phyloP scores from a whole-genome alignment of 2,113 vertebrate genomes.

The Coregonus clupeaformis region DNA sequence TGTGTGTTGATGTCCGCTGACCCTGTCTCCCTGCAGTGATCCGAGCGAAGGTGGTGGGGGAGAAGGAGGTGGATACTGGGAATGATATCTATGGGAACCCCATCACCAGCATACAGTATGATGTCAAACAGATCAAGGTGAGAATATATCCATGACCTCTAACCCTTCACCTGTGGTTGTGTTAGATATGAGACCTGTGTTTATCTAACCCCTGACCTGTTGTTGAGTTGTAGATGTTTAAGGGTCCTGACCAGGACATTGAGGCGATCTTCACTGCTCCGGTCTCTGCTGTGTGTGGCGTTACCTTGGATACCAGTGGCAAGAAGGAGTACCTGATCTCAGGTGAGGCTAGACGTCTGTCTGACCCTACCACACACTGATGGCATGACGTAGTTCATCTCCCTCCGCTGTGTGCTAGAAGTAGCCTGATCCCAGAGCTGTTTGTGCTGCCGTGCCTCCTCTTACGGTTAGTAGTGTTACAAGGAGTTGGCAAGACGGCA shows the following conservation, averaged over 20 bases:
- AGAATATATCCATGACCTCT: conserved; percentile 3
- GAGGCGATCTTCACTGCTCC: conserved; percentile 91
- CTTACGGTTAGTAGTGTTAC: neutral
- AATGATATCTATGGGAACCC: conserved; percentile 96
- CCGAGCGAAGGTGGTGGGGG: conserved; percentile 89
- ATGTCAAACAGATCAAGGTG: conserved; percentile 98
- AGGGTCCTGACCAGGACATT: conserved; percentile 89
- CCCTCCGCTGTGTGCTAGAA: no score
- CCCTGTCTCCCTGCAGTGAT: conserved; percentile 80
- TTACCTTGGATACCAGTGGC: conserved; percentile 87
- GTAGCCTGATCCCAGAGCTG: neutral
- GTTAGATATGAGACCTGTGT: neutral
- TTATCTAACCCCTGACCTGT: conserved; percentile 1
- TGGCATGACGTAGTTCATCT: neutral
- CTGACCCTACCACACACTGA: conserved; percentile 2
- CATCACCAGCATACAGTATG: conserved; percentile 95
- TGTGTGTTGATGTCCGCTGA: conserved; percentile 4
- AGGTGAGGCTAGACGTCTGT: conserved; percentile 70
- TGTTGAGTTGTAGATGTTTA: conserved; percentile 86
- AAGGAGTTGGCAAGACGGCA: neutral
- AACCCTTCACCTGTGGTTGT: conserved; percentile 1
- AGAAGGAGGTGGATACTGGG: conserved; percentile 87
- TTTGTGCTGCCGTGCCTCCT: neutral
- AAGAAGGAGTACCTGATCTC: conserved; percentile 97
- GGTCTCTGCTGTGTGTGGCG: conserved; percentile 91